Conservation (phyloP, 2,797 vertebrate species). For the Enteromius argenteus region DNA sequence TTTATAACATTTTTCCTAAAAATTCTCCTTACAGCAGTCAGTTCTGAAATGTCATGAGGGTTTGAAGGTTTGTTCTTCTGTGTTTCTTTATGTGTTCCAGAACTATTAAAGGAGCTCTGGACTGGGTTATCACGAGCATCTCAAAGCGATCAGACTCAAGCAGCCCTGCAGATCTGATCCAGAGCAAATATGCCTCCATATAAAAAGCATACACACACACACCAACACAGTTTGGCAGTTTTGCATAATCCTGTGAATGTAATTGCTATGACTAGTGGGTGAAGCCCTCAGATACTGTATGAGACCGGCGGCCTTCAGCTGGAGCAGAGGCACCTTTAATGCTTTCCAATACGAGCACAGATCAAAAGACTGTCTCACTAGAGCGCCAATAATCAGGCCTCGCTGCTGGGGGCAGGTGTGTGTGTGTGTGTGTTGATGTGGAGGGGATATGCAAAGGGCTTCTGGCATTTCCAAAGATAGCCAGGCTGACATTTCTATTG, state of each 20-base stretch:
- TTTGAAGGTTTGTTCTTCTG: not conserved
- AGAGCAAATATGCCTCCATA: constrained; percentile 58
- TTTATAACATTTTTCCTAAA: no score
- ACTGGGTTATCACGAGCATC: not conserved
- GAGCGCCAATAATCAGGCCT: constrained; percentile 85
- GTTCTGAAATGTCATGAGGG: not conserved
- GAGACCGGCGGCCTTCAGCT: constrained; percentile 86
- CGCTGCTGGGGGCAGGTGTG: constrained; percentile 85
- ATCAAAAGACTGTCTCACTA: constrained; percentile 77
- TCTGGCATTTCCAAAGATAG: constrained; percentile 97
- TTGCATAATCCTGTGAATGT: constrained; percentile 90
- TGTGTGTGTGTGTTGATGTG: constrained; percentile 36
- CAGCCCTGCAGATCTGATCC: not conserved
- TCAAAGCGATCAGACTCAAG: not conserved
- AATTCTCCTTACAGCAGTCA: not conserved
- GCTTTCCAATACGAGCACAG: constrained; percentile 90
- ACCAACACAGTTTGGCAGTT: constrained; percentile 71
- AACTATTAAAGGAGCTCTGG: not conserved
- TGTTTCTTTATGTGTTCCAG: not conserved
- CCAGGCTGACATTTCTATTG: constrained; percentile 93
- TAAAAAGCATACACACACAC: constrained; percentile 30
- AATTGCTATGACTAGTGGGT: constrained; percentile 85
- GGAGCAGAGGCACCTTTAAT: constrained; percentile 85
- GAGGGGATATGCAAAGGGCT: constrained; percentile 91
- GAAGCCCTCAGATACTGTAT: constrained; percentile 72